Evolutionary conservation across 1,140 invertebrate genomes (phyloP).

Genomic region (Cyrtorhinus lividipennis): DNA sequence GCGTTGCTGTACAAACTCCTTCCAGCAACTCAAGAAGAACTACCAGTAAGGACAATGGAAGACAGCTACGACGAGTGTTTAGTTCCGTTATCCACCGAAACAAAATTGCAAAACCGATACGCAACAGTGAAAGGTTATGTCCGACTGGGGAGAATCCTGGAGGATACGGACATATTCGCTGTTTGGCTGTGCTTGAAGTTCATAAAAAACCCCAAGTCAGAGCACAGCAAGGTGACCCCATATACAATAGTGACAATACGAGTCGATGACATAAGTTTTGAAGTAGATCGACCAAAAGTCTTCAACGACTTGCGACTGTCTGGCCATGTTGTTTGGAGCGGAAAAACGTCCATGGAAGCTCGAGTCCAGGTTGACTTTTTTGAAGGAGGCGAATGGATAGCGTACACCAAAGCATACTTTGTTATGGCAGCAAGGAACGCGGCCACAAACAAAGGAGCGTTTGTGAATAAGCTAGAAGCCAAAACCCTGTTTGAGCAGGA

Average conservation of each 20-base stretch:
- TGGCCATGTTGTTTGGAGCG: conserved; percentile 65
- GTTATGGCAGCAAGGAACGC: conserved; percentile 58
- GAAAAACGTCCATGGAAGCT: conserved; percentile 55
- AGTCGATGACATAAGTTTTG: conserved; percentile 55
- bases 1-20: conserved; percentile 26
- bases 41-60: conserved; percentile 37
- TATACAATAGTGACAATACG: conserved; percentile 59
- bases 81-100: conserved; percentile 50
- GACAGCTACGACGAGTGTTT: conserved; percentile 52
- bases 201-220: conserved; percentile 38
- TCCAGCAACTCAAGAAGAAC: conserved; percentile 29
- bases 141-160: conserved; percentile 53
- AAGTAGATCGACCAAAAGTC: conserved; percentile 34
- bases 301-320: conserved; percentile 51
- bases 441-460: conserved; percentile 40
- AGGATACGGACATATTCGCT: conserved; percentile 69
- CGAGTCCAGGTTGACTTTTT: conserved; percentile 55
- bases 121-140: conserved; percentile 46
- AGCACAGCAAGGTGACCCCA: conserved; percentile 36
- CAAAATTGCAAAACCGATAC: conserved; percentile 49
- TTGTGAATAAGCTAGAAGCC: conserved; percentile 44
- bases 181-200: conserved; percentile 55
- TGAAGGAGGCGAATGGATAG: conserved; percentile 38
- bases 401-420: conserved; percentile 51
- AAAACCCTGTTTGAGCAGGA: not conserved